Evolutionary conservation across 2,888 invertebrate genomes (phyloP).

Genomic region (Polyploca ridens): DNA sequence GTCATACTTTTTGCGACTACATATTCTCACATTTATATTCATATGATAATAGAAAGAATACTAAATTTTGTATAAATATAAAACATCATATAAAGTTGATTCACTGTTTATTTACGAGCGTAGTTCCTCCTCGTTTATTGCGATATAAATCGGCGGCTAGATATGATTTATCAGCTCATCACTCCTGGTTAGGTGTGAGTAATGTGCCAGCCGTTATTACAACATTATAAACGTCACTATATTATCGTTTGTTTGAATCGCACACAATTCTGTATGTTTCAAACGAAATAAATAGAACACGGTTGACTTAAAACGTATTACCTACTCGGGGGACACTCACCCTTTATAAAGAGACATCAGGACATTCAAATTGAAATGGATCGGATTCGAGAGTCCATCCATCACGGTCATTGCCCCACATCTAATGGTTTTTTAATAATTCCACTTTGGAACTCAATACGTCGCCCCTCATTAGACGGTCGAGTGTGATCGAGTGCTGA

Average conservation of each 20-base stretch:
- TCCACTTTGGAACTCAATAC: constrained; percentile 65
- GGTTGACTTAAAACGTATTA: constrained; percentile 65
- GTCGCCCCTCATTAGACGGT: constrained; percentile 67
- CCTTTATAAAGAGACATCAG: constrained; percentile 69
- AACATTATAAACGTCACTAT: constrained; percentile 61
- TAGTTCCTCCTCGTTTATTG: constrained; percentile 75
- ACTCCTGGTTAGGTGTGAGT: constrained; percentile 77
- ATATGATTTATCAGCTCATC: constrained; percentile 82
- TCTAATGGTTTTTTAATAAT: constrained; percentile 84
- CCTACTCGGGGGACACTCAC: constrained; percentile 71
- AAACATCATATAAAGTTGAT: constrained; percentile 68
- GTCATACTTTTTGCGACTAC: not conserved
- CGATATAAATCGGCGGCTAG: constrained; percentile 80
- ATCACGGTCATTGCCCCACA: constrained; percentile 73
- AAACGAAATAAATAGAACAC: constrained; percentile 15
- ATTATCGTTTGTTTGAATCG: constrained; percentile 30
- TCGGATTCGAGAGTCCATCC: constrained; percentile 79
- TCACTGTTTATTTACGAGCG: constrained; percentile 69
- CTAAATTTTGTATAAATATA: constrained; percentile 40
- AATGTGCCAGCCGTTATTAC: constrained; percentile 72
- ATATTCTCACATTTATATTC: not conserved
- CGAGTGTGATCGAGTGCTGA: constrained; percentile 68
- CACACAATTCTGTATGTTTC: constrained; percentile 15
- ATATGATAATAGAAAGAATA: constrained; percentile 18
- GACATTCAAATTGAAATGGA: constrained; percentile 80